phyloP scores from a whole-genome alignment of 2,113 vertebrate genomes.

The Neotoma lepida region DNA sequence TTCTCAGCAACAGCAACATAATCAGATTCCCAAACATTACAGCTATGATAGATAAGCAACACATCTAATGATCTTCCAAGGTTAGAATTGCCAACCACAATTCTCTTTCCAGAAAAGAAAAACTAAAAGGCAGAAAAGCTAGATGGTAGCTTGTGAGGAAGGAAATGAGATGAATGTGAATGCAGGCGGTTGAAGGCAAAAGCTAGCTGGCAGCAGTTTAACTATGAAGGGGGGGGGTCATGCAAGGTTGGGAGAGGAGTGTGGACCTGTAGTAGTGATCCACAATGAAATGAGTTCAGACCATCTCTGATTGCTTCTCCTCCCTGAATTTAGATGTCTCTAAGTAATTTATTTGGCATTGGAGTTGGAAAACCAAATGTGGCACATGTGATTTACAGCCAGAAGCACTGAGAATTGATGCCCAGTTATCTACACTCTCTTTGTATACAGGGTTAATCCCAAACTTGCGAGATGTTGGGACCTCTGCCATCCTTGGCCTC shows the following conservation, averaged over 20 bases:
- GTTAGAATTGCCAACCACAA: background rate
- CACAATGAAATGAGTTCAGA: background rate
- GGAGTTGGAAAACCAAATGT: background rate
- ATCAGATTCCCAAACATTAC: background rate
- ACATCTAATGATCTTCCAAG: background rate
- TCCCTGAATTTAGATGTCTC: background rate
- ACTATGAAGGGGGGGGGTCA: background rate
- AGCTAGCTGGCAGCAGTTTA: background rate
- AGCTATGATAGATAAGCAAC: background rate
- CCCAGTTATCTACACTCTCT: background rate
- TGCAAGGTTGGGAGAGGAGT: background rate
- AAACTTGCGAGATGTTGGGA: background rate
- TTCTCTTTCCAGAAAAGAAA: constrained; percentile 11
- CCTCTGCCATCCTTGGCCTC: background rate
- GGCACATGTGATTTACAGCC: background rate
- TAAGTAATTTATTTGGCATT: background rate
- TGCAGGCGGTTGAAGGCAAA: background rate
- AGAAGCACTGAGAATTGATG: background rate
- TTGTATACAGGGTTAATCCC: background rate
- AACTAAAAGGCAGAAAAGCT: background rate
- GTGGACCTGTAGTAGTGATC: background rate
- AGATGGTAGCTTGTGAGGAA: background rate
- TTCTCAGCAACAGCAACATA: background rate
- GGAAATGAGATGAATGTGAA: background rate
- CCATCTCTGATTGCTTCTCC: background rate